Percentiles rank a stretch among this genome's conserved stretches.
Conservation (phyloP, 2,113 vertebrate species). For the Blennius ocellaris region DNA sequence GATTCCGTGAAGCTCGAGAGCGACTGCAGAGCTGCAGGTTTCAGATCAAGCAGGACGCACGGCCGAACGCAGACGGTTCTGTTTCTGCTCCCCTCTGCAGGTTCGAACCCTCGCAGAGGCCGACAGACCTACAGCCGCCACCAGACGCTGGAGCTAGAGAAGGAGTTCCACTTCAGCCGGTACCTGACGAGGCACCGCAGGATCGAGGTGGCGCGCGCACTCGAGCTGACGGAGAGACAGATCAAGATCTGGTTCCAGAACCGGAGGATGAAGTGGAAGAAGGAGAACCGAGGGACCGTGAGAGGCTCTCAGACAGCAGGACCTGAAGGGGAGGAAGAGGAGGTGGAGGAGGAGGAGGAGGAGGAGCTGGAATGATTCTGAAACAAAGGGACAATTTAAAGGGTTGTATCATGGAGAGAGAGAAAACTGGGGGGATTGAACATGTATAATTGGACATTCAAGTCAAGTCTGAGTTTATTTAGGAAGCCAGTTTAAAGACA, state of each 20-base stretch:
- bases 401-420: too few species aligned
- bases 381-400: too few species aligned
- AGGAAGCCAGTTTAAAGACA: too few species aligned
- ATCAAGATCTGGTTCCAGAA: conserved; percentile 97
- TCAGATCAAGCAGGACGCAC: too few species aligned
- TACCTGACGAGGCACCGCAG: conserved; percentile 91
- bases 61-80: too few species aligned
- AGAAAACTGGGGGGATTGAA: too few species aligned
- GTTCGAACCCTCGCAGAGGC: conserved; percentile 82
- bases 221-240: conserved; percentile 91
- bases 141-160: conserved; percentile 91
- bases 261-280: conserved; percentile 95
- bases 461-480: too few species aligned
- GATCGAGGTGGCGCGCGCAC: conserved; percentile 90
- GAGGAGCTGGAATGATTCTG: not conserved
- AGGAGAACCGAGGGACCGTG: conserved; percentile 66
- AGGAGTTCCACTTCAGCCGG: conserved; percentile 93
- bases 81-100: conserved; percentile 19
- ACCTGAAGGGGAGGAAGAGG: not conserved
- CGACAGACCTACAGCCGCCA: conserved; percentile 91
- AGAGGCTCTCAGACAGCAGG: not conserved
- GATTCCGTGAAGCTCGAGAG: too few species aligned
- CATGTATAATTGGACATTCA: too few species aligned
- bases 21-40: too few species aligned
- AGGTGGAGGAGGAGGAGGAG: conserved; percentile 26